Evolutionary conservation across 2,113 vertebrate genomes (phyloP).

Genomic region (Mesembrinibis cayennensis): DNA sequence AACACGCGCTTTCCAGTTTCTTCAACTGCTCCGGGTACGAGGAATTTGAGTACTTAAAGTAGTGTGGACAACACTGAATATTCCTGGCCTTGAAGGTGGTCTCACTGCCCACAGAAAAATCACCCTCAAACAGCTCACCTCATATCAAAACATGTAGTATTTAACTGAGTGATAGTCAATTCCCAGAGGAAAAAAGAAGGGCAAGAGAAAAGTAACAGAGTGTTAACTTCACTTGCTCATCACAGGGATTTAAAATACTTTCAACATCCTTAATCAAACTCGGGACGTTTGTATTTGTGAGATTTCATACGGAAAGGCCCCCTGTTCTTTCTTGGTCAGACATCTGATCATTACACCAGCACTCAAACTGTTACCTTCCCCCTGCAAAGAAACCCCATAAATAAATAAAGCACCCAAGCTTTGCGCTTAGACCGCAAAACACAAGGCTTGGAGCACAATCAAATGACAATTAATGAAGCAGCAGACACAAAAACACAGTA

Average conservation of each 20-base stretch:
- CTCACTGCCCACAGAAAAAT: not conserved
- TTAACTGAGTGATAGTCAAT: not conserved
- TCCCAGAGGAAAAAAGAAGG: not conserved
- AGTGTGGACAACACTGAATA: not conserved
- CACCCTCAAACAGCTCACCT: not conserved
- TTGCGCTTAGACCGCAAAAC: not conserved
- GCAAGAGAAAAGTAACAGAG: not conserved
- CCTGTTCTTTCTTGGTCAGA: not conserved
- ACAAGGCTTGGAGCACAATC: not conserved
- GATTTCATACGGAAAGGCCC: not conserved
- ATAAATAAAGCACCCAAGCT: not conserved
- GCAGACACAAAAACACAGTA: not conserved
- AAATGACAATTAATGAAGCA: not conserved
- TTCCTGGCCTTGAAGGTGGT: not conserved
- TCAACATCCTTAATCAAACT: not conserved
- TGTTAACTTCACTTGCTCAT: not conserved
- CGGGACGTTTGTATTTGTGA: not conserved
- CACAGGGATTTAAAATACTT: not conserved
- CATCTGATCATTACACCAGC: not conserved
- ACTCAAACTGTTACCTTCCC: not conserved
- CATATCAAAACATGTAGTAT: not conserved
- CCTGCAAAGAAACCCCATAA: not conserved
- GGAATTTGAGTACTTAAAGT: not conserved
- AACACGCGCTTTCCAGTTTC: rapidly evolving
- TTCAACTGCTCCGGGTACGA: rapidly evolving